A percentile compares a stretch with the other conserved stretches of the same genome.
Evolutionary conservation across 2,113 vertebrate genomes (phyloP).

Genomic region (Panthera tigris): DNA sequence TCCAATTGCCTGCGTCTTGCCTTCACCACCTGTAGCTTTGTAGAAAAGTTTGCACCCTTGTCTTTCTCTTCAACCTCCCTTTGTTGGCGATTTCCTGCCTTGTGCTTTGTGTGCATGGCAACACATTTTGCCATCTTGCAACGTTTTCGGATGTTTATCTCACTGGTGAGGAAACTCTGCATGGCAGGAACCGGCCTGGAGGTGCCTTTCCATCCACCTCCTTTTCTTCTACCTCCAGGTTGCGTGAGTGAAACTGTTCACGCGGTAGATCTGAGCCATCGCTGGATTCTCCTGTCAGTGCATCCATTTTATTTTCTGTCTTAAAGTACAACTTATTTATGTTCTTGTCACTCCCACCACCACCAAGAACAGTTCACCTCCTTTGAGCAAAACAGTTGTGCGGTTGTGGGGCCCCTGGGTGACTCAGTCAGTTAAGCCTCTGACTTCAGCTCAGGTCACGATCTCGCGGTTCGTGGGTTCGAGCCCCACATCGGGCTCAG

Average conservation of each 20-base stretch:
- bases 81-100: background rate
- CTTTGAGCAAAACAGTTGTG: background rate
- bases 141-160: background rate
- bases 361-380: background rate
- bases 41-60: background rate
- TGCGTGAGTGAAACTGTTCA: background rate
- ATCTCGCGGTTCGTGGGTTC: too few relatives aligned
- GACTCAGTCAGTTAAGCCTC: too few relatives aligned
- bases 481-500: too few relatives aligned
- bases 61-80: background rate
- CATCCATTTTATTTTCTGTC: background rate
- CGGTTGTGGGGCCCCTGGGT: too few relatives aligned
- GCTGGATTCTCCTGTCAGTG: background rate
- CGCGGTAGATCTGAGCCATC: background rate
- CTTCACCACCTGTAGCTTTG: background rate
- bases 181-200: background rate
- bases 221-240: background rate
- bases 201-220: too few relatives aligned
- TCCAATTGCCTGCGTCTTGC: background rate
- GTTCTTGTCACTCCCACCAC: background rate
- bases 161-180: background rate
- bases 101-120: background rate
- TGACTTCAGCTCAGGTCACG: too few relatives aligned
- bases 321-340: background rate
- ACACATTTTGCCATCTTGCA: background rate